Conservation (phyloP, 2,888 invertebrate species). For the Dasypolia templi region DNA sequence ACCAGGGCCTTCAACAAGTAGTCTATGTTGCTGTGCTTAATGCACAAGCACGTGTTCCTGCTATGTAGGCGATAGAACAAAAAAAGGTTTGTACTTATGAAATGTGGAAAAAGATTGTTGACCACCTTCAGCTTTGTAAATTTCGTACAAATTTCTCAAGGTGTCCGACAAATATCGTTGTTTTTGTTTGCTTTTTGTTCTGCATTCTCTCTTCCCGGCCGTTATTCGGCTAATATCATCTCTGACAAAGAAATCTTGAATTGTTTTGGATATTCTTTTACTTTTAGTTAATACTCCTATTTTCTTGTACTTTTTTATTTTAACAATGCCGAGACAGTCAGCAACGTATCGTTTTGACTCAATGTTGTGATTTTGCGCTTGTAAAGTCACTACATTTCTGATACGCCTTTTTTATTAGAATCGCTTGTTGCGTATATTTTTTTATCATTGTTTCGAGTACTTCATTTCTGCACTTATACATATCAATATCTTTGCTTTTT, state of each 20-base stretch:
- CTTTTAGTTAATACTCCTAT: conserved; percentile 1
- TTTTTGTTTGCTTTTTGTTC: conserved; percentile 10
- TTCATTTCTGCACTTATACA: conserved; percentile 4
- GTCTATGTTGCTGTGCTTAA: conserved; percentile 28
- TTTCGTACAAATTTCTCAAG: conserved; percentile 7
- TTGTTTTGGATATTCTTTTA: conserved; percentile 1
- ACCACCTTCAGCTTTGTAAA: conserved; percentile 6
- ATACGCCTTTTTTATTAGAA: conserved; percentile 1
- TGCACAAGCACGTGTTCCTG: conserved; percentile 28
- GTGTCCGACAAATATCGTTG: conserved; percentile 18
- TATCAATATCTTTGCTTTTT: not conserved
- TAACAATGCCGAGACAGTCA: not conserved
- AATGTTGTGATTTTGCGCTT: not conserved
- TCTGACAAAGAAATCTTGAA: conserved; percentile 2
- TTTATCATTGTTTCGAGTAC: not conserved
- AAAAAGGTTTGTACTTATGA: conserved; percentile 9
- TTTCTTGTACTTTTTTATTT: conserved; percentile 1
- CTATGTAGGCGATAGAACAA: conserved; percentile 13
- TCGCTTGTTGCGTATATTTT: not conserved
- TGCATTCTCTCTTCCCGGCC: conserved; percentile 10
- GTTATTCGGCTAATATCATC: not conserved
- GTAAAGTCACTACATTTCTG: not conserved
- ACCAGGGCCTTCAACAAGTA: conserved; percentile 18
- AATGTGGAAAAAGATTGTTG: conserved; percentile 13
- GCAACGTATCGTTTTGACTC: not conserved